A percentile compares a stretch with the other conserved stretches of the same genome.
Conservation (phyloP, 2,888 invertebrate genomes). For the Megamerina dolium region DNA sequence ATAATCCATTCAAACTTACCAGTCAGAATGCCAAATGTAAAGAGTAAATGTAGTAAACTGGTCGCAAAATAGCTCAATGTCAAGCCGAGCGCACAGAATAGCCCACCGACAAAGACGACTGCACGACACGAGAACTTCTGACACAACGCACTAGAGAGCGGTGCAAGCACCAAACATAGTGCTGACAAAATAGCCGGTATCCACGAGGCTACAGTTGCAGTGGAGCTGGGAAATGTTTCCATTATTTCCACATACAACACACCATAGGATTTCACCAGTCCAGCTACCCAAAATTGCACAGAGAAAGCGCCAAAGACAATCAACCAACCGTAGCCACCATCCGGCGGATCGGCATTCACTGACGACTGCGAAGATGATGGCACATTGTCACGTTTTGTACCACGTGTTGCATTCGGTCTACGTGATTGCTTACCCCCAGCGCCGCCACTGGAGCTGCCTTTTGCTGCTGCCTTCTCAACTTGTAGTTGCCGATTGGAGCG, state of each 20-base stretch:
- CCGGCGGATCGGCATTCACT: conserved; percentile 53
- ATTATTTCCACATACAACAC: conserved; percentile 75
- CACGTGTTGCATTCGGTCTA: conserved; percentile 5
- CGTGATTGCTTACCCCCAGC: neutral
- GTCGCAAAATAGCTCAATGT: conserved; percentile 65
- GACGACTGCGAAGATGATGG: conserved; percentile 40
- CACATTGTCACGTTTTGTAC: neutral
- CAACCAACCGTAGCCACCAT: conserved; percentile 74
- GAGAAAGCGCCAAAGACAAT: conserved; percentile 72
- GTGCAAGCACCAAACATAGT: conserved; percentile 69
- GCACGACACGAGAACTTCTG: conserved; percentile 63
- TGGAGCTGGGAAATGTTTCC: conserved; percentile 69
- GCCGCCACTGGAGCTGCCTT: conserved; percentile 11
- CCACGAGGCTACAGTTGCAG: conserved; percentile 72
- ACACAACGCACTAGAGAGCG: conserved; percentile 67
- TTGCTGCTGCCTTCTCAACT: conserved; percentile 19
- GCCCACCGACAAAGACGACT: conserved; percentile 66
- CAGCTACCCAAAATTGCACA: conserved; percentile 77
- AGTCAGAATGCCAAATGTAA: conserved; percentile 67
- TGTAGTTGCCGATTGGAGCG: conserved; percentile 41
- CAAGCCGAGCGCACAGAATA: conserved; percentile 66
- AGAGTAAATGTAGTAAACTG: conserved; percentile 61
- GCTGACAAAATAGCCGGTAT: conserved; percentile 73
- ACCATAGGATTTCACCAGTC: conserved; percentile 74
- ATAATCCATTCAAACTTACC: conserved; percentile 49